These are phyloP conservation scores for Zapus hudsonius DNA, from an alignment of 2,113 vertebrate species.

Conservation along the genomic window DNA sequence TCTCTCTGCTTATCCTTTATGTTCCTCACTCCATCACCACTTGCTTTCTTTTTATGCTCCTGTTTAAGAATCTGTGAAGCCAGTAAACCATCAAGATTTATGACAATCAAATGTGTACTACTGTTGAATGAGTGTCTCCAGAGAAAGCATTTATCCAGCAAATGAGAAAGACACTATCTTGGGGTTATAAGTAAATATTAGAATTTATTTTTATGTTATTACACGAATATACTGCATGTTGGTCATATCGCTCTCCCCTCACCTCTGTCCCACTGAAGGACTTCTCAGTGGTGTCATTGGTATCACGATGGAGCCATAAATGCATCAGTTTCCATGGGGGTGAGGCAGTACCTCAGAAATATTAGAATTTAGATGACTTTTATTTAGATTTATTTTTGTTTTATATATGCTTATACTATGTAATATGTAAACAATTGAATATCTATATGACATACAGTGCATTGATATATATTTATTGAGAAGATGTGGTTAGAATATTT, in stretches of 20 bases:
- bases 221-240: no score
- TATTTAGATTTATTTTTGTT: not conserved
- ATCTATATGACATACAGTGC: not conserved
- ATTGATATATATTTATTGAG: constrained; percentile 1
- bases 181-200: constrained; percentile 9
- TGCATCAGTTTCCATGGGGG: no score
- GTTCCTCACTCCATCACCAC: not conserved
- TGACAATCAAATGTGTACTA: not conserved
- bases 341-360: not conserved
- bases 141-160: not conserved
- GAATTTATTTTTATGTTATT: not conserved
- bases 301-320: no score
- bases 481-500: constrained; percentile 26
- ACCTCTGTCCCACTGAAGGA: no score
- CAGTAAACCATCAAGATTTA: not conserved
- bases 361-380: not conserved
- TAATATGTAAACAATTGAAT: not conserved
- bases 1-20: not conserved
- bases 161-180: constrained; percentile 8
- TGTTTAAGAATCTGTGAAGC: not conserved
- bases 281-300: no score
- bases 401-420: constrained; percentile 8
- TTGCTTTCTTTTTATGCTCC: not conserved
- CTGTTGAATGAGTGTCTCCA: not conserved
- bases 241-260: no score